Evolutionary conservation across 1,140 invertebrate species (phyloP).

Genomic region (Hypothenemus hampei): DNA sequence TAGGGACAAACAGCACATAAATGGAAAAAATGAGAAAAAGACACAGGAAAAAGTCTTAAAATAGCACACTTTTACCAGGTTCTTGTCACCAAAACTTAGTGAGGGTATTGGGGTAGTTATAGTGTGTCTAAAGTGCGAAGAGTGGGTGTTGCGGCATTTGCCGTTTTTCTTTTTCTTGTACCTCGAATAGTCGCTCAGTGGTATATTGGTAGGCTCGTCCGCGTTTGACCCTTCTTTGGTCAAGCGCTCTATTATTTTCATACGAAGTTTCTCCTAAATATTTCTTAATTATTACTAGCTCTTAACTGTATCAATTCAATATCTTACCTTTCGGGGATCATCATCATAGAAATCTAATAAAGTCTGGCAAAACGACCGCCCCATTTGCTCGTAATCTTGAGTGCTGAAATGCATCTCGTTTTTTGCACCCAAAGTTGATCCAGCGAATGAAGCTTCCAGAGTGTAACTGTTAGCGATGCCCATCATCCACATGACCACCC

Average conservation of each 20-base stretch:
- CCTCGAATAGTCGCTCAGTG: conserved; percentile 81
- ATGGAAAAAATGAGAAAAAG: conserved; percentile 9
- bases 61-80: conserved; percentile 15
- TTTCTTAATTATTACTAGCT: background rate
- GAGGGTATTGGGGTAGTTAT: conserved; percentile 11
- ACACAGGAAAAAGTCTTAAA: conserved; percentile 6
- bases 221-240: conserved; percentile 79
- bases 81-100: conserved; percentile 19
- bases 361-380: conserved; percentile 87
- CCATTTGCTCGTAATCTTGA: conserved; percentile 76
- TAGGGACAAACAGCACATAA: background rate
- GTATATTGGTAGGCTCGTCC: conserved; percentile 80
- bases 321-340: conserved; percentile 70
- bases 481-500: conserved; percentile 91
- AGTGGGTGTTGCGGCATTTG: conserved; percentile 6
- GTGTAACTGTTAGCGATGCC: conserved; percentile 92
- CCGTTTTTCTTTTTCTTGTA: conserved; percentile 41
- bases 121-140: conserved; percentile 17
- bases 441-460: conserved; percentile 90
- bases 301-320: background rate
- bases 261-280: conserved; percentile 65
- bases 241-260: conserved; percentile 73
- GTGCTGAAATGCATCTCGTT: conserved; percentile 81
- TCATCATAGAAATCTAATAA: conserved; percentile 86
- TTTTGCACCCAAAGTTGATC: conserved; percentile 73